Percentiles rank a stretch among this genome's conserved stretches.
These are phyloP conservation scores for Ophthalmotilapia sp. DNA, from an alignment of 2,113 vertebrate species.

Conservation along the genomic window DNA sequence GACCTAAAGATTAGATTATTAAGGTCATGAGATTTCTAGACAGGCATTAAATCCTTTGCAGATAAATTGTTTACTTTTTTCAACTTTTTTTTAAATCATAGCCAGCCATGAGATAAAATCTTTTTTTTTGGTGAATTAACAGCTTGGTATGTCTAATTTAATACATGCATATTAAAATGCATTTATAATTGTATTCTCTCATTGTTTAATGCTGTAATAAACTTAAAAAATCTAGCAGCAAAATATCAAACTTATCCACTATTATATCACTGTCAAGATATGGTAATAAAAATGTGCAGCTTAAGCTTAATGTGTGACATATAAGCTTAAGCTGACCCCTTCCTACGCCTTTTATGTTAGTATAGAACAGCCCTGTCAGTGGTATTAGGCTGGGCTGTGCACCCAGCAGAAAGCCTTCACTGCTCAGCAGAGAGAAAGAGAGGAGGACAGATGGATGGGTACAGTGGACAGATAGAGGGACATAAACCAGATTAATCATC, in stretches of 20 bases:
- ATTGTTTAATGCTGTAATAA: neutral
- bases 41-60: neutral
- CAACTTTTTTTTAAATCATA: accelerated
- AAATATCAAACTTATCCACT: neutral
- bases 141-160: neutral
- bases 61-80: neutral
- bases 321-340: neutral
- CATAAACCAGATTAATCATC: constrained; percentile 66
- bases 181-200: neutral
- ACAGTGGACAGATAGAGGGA: constrained; percentile 36
- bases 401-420: neutral
- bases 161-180: neutral
- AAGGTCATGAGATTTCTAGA: neutral
- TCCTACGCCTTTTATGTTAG: neutral
- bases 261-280: neutral
- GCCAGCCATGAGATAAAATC: neutral
- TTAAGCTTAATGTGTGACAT: neutral
- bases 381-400: neutral
- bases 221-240: neutral
- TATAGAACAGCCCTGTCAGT: neutral
- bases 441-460: constrained; percentile 46
- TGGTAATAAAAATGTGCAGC: neutral
- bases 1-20: neutral
- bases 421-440: neutral
- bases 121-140: neutral